A percentile compares a stretch with the other conserved stretches of the same genome.
phyloP scores from a whole-genome alignment of 2,888 invertebrate species.

The Phasia obesa region DNA sequence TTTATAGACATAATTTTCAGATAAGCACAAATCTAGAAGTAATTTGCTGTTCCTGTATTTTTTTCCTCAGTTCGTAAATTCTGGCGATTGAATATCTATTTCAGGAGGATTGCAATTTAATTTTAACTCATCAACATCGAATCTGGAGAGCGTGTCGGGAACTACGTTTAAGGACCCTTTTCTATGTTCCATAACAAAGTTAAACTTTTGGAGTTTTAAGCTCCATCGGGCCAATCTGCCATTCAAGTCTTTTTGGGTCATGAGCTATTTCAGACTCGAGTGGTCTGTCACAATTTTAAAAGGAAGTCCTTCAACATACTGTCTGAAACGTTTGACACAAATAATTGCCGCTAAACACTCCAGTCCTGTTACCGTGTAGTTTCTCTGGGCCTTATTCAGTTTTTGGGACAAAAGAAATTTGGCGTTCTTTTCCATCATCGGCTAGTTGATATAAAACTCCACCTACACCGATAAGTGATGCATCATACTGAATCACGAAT shows the following conservation, averaged over 20 bases:
- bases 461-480: background rate
- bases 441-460: background rate
- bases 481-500: background rate
- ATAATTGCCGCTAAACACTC: background rate
- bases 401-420: background rate
- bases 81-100: conserved; percentile 1
- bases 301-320: background rate
- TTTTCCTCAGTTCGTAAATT: conserved; percentile 1
- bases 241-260: too few species aligned
- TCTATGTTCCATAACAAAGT: conserved; percentile 34
- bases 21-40: conserved; percentile 5
- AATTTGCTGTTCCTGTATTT: background rate
- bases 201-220: conserved; percentile 13
- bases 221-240: background rate
- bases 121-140: conserved; percentile 3
- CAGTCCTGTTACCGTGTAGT: background rate
- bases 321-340: background rate
- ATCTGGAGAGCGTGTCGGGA: conserved; percentile 30
- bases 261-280: too few species aligned
- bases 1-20: conserved; percentile 18
- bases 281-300: background rate
- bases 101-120: conserved; percentile 6
- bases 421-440: background rate
- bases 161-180: conserved; percentile 31
- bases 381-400: background rate